Evolutionary conservation across 2,888 invertebrate species (phyloP), one percentile per base, ranked within the genome.

Genomic region (Lydus trimaculatus): DNA sequence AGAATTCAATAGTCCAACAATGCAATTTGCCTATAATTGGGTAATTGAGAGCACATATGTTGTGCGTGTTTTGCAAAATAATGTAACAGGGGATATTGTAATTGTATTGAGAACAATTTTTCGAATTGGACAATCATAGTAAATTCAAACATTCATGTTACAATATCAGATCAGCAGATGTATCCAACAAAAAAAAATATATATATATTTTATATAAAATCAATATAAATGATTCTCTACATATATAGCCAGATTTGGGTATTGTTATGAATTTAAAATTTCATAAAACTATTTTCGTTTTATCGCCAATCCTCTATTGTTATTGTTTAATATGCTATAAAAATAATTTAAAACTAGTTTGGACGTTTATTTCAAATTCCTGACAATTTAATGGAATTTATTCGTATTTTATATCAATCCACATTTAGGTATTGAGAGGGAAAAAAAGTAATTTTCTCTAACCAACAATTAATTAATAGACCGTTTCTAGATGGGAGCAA

Each of bases 391-490:
- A 52, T 52, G 23, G 48, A 11, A 23, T 43, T 43, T 43, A 43
- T 43, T n/a, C 17, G n/a, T 1, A 17, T 43, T n/a, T 4, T 6
- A 5, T 43, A 5, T 43, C 43, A 43, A 8, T 43, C n/a, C 17
- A 43, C 17, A 43, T 17, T 43, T 43, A 43, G n/a, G 17, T n/a
- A 43, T 17, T 8, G 20, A 52, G 3, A n/a, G n/a, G n/a, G n/a
- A n/a, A n/a, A n/a, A 52, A n/a, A 52, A 9, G 3, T 23, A 11
- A 52, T 52, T 52, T 11, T 0, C 17, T 23, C 2, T 23, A 52
- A 2, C 23, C 63, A 71, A 70, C n/a, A n/a, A n/a, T n/a, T 63
- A 69, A 65, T 75, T 76, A 79, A 78, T 76, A 72, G 74, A 73
- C 73, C 74, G 71, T 73, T 69, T 67, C 71, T 73, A 78, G 77